Conservation (phyloP, 2,888 invertebrate genomes). For the Calliopum simillimum region DNA sequence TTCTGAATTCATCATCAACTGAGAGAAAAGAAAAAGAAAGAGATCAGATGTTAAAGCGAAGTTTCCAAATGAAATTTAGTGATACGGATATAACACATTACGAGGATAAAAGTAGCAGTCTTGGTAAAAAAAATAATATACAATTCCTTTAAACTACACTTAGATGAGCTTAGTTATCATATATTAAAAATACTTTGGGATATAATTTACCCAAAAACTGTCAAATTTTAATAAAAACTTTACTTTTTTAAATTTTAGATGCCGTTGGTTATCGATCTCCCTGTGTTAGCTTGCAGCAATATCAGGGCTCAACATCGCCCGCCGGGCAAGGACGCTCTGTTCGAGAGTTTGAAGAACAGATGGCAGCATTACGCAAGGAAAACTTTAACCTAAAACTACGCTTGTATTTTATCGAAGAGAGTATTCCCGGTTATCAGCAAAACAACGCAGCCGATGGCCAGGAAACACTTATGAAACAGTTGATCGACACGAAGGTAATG, state of each 20-base stretch:
- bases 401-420: slow-evolving; percentile 90
- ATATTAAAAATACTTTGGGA: too few species aligned
- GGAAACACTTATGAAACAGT: slow-evolving; percentile 71
- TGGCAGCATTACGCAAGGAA: slow-evolving; percentile 85
- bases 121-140: too few species aligned
- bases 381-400: slow-evolving; percentile 92
- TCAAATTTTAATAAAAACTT: not conserved
- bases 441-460: slow-evolving; percentile 50
- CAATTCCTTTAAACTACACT: too few species aligned
- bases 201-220: too few species aligned
- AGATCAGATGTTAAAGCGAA: slow-evolving; percentile 30
- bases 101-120: not conserved
- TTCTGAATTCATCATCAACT: slow-evolving; percentile 3
- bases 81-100: slow-evolving; percentile 24
- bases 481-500: slow-evolving; percentile 75
- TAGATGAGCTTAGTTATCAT: too few species aligned
- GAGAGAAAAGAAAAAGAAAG: slow-evolving; percentile 30
- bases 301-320: slow-evolving; percentile 61
- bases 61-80: slow-evolving; percentile 34
- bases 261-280: slow-evolving; percentile 59
- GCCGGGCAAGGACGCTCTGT: slow-evolving; percentile 77
- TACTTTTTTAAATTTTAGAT: slow-evolving; percentile 46
- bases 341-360: slow-evolving; percentile 91
- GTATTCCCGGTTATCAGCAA: slow-evolving; percentile 69
- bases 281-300: slow-evolving; percentile 52